Base-by-base conservation (phyloP, 1,140 invertebrate species). In the Eubasilissa regina region DNA sequence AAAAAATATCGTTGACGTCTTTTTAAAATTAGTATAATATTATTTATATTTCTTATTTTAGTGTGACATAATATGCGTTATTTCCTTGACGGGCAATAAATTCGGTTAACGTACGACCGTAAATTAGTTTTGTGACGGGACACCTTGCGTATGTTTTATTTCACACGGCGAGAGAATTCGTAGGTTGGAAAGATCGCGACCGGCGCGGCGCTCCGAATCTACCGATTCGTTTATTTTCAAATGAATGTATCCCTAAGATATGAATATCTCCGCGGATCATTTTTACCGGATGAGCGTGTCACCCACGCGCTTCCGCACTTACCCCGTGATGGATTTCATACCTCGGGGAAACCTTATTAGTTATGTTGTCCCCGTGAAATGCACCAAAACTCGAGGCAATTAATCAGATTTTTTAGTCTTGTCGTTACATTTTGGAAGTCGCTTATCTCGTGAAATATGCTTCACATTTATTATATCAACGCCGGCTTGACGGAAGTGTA, bases 371-470 rank as follows among this genome's bases (percentile, higher is more conserved):
- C 78, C 75, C 44, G 81, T 80, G 77, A 82, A 82, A 82, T 82
- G 81, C 78, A 72, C 81, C 81, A 82, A 78, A 82, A 75, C 81
- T 75, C 75, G 55, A 53, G 72, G 81, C 75, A 82, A 82, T 82
- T 82, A 82, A 82, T 82, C 81, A 82, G 81, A 51, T 82, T 82
- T 82, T 82, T 81, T 77, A 12, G 75, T 17, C 47, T 66, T 75
- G 53, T 51, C 79, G 79, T 51, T 70, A 53, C 68, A 75, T 56
- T 80, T 77, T 75, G 74, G 68, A 74, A 21, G 68, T 73, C 12
- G 75, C 74, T 81, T 82, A 82, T 82, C 81, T 80, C 72, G 70
- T 82, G 78, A 82, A 80, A 80, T 82, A 82, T 82, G 76, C 66
- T 68, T 60, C 77, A 81, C 78, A 81, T 81, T 81, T 81, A 79